Evolutionary conservation across 2,113 vertebrate species (phyloP).

Genomic region (Sceloporus undulatus): DNA sequence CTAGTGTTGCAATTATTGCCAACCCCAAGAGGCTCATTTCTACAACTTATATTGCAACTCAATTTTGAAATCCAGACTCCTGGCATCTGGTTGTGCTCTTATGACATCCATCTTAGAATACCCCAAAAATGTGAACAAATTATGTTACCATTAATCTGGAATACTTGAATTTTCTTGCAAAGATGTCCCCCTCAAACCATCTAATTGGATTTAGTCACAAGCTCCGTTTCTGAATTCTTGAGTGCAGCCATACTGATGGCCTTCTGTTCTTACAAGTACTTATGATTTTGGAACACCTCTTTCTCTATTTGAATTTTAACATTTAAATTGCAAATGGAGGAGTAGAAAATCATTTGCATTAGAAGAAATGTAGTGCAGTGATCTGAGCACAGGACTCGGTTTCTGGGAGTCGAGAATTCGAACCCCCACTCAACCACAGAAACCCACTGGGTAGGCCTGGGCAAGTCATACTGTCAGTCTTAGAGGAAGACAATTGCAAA

Average conservation of each 20-base stretch:
- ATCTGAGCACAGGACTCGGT: too few relatives aligned
- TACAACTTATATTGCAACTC: constrained; percentile 14
- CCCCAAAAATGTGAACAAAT: background rate
- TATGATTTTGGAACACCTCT: background rate
- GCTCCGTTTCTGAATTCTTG: background rate
- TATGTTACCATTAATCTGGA: background rate
- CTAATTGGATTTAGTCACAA: background rate
- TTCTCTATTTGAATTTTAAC: background rate
- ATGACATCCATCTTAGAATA: background rate
- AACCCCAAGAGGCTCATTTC: constrained; percentile 14
- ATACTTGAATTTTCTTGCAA: background rate
- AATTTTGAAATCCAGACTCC: constrained; percentile 4
- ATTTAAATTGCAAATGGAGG: background rate
- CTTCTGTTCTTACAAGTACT: background rate
- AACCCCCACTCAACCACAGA: too few relatives aligned
- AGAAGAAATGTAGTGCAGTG: too few relatives aligned
- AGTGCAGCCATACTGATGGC: background rate
- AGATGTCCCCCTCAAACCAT: background rate
- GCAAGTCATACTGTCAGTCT: too few relatives aligned
- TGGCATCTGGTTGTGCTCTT: background rate
- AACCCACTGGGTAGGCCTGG: too few relatives aligned
- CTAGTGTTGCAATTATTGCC: constrained; percentile 12
- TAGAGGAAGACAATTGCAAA: too few relatives aligned
- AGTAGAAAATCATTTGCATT: background rate
- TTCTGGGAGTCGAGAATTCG: too few relatives aligned